Percentiles rank a stretch among this genome's conserved stretches.
Evolutionary conservation across 2,888 invertebrate genomes (phyloP).

Genomic region (Polydrusus cervinus): DNA sequence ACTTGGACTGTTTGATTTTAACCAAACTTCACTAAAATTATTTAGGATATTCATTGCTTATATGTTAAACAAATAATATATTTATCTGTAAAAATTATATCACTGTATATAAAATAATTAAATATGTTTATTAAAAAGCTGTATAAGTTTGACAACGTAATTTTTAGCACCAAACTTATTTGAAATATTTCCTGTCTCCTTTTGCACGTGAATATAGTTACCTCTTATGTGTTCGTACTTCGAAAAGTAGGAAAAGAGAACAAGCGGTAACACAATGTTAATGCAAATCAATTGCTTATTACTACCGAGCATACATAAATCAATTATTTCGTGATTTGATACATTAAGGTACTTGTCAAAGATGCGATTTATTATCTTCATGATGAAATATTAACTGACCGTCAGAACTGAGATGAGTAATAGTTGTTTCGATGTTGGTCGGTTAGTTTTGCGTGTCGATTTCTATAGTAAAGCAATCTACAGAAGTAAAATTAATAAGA

Average conservation of each 20-base stretch:
- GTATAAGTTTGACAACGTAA: too few species aligned
- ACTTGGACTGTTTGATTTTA: too few species aligned
- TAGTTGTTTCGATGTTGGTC: constrained; percentile 23
- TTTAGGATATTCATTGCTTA: too few species aligned
- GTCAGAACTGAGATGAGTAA: constrained; percentile 58
- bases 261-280: constrained; percentile 70
- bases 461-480: not conserved
- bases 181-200: too few species aligned
- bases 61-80: too few species aligned
- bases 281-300: constrained; percentile 71
- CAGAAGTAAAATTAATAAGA: not conserved
- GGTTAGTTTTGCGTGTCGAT: constrained; percentile 29
- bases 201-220: too few species aligned
- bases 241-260: not conserved
- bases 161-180: too few species aligned
- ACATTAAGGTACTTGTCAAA: constrained; percentile 70
- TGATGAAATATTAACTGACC: constrained; percentile 70
- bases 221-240: not conserved
- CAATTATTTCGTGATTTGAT: constrained; percentile 71
- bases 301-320: constrained; percentile 70
- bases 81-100: too few species aligned
- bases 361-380: constrained; percentile 65
- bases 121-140: too few species aligned
- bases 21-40: too few species aligned
- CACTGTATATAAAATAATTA: too few species aligned